A percentile compares a stretch with the other conserved stretches of the same genome.
These are phyloP conservation scores for Dryadula phaetusa DNA, from an alignment of 2,888 invertebrate species.

Conservation along the genomic window DNA sequence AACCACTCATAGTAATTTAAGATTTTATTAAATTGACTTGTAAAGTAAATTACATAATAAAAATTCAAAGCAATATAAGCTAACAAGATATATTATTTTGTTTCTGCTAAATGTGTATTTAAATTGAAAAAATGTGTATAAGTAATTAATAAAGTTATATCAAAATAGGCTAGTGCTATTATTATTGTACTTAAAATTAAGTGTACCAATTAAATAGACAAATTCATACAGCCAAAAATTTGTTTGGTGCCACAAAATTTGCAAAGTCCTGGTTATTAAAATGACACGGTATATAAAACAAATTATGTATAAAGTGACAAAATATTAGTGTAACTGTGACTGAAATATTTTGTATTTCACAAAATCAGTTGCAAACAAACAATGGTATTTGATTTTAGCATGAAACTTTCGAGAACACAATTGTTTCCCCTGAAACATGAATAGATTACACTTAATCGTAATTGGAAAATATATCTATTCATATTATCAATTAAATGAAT, in stretches of 20 bases:
- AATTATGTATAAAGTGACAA: too few species aligned
- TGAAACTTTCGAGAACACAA: too few species aligned
- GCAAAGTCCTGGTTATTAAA: neutral
- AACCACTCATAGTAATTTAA: slow-evolving; percentile 26
- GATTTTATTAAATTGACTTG: slow-evolving; percentile 33
- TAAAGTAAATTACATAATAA: slow-evolving; percentile 21
- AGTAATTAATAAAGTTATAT: slow-evolving; percentile 24
- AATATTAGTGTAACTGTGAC: too few species aligned
- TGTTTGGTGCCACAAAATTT: slow-evolving; percentile 19
- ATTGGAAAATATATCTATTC: neutral
- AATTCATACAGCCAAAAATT: slow-evolving; percentile 4
- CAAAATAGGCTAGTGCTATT: slow-evolving; percentile 20
- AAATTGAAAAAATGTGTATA: slow-evolving; percentile 26
- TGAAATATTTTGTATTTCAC: too few species aligned
- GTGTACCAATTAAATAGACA: slow-evolving; percentile 1
- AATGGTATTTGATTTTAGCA: too few species aligned
- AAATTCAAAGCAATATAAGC: slow-evolving; percentile 24
- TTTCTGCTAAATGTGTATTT: slow-evolving; percentile 18
- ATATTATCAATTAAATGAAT: neutral
- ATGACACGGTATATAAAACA: too few species aligned
- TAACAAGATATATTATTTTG: neutral
- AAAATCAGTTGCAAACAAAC: too few species aligned
- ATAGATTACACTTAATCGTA: neutral
- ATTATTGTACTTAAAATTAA: slow-evolving; percentile 19
- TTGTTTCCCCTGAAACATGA: too few species aligned